Conservation (phyloP, 37 sponge, comb jelly and placozoan species). For the Ianthella basta region DNA sequence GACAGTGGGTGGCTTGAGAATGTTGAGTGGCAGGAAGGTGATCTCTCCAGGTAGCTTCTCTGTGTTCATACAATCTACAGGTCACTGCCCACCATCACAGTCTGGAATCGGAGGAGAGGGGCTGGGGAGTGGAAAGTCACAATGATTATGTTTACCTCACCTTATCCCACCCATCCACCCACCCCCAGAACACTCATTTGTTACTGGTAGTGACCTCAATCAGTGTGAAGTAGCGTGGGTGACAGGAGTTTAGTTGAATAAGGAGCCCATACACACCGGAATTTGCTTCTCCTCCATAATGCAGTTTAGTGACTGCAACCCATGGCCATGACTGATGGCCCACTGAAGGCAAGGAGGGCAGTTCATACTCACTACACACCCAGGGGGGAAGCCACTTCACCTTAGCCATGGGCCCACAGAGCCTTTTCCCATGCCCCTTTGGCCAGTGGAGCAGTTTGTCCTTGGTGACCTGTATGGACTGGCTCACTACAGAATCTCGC, state of each 20-base stretch:
- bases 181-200: conserved; percentile 64
- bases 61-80: conserved; percentile 83
- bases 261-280: conserved; percentile 91
- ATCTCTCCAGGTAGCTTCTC: conserved; percentile 89
- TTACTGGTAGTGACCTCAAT: conserved; percentile 94
- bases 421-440: too few relatives aligned
- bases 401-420: too few relatives aligned
- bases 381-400: too few relatives aligned
- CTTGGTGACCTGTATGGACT: conserved; percentile 61
- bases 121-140: neutral
- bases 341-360: neutral
- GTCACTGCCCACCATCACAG: conserved; percentile 86
- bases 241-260: conserved; percentile 87
- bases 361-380: conserved; percentile 48
- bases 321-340: conserved; percentile 54
- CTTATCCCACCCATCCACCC: neutral
- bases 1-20: conserved; percentile 46
- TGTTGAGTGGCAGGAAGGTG: conserved; percentile 93
- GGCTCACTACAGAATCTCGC: conserved; percentile 64
- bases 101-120: conserved; percentile 79
- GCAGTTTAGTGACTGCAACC: conserved; percentile 75
- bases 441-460: too few relatives aligned
- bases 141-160: too few relatives aligned
- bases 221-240: conserved; percentile 75
- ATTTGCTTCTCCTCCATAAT: conserved; percentile 77